Base-by-base conservation (phyloP, 2,113 vertebrate species). In the Eubucco bourcierii region DNA sequence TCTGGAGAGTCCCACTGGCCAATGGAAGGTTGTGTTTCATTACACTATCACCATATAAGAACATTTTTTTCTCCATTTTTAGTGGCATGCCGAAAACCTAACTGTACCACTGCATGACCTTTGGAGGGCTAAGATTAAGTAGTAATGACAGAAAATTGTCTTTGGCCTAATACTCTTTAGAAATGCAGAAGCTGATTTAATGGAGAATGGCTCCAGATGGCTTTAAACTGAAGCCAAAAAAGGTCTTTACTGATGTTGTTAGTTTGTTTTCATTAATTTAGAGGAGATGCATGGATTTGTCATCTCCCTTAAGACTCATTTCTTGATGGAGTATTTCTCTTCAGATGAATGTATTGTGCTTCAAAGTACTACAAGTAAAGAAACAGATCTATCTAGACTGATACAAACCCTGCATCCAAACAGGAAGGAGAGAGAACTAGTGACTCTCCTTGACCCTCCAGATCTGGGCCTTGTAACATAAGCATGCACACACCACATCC, bases 11-110 rank as follows among this genome's bases (percentile, higher is more conserved):
- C 95, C 89, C 92, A 87, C 71, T 91, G 90, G 92, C 90, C 89
- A 94, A 87, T 61, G 61, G 93, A 95, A 95, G 61, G 77, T 87
- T 95, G 88, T 90, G 91, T 96, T 94, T 96, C 90, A 91, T 90
- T 94, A 93, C 65, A 68, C 78, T 90, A 95, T 73, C 88, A 92
- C 88, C 86, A 95, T 88, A 94, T 94, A 93, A 96, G 89, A 95
- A 76, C 87, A 93, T 77, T 84, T 93, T 94, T 94, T 94, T 92
- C 87, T 84, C 47, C 34, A 46, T 88, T 93, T 91, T 78, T 86
- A 94, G 86, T 41, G 70, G 70, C 73, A 95, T 75, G 79, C 55
- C 18, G 2, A 93, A 94, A 96, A 92, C 50, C 10, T 72, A 84
- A 61, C 6, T 2, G 59, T 79, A 95, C 70, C 90, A 93, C 39